Percentiles rank a stretch among this genome's conserved stretches.
These are phyloP conservation scores for Xanthia togata DNA, from an alignment of 2,888 invertebrate species.

Conservation along the genomic window DNA sequence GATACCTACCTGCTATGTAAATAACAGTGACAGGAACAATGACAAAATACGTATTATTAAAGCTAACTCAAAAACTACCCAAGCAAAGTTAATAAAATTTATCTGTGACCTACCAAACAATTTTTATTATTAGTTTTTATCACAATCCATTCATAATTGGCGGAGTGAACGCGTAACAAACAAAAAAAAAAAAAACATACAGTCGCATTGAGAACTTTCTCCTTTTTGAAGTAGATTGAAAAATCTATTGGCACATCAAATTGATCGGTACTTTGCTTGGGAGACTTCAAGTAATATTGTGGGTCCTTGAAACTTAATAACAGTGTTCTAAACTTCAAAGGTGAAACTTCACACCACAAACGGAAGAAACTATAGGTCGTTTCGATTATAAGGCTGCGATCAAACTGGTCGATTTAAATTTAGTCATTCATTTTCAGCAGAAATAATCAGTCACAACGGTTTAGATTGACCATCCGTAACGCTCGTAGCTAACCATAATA, in stretches of 20 bases:
- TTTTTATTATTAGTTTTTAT: no score
- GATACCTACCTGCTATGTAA: no score
- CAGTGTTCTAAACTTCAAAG: constrained; percentile 53
- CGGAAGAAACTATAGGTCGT: constrained; percentile 37
- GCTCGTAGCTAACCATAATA: background rate
- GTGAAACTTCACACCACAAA: constrained; percentile 50
- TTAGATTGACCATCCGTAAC: background rate
- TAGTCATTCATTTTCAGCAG: background rate
- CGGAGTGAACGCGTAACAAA: no score
- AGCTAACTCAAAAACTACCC: no score
- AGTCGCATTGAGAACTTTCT: no score
- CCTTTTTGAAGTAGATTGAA: no score
- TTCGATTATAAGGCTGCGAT: constrained; percentile 24
- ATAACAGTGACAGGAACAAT: no score
- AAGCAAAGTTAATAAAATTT: no score
- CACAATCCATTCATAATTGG: no score
- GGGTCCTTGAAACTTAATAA: constrained; percentile 46
- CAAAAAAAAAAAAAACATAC: no score
- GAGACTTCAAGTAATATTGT: background rate
- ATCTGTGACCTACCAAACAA: no score
- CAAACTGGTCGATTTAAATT: background rate
- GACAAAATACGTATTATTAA: no score
- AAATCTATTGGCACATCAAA: background rate
- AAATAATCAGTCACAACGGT: background rate
- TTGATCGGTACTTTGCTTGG: constrained; percentile 10